Conservation (phyloP, 2,888 invertebrate genomes). For the Sacculina carcini region DNA sequence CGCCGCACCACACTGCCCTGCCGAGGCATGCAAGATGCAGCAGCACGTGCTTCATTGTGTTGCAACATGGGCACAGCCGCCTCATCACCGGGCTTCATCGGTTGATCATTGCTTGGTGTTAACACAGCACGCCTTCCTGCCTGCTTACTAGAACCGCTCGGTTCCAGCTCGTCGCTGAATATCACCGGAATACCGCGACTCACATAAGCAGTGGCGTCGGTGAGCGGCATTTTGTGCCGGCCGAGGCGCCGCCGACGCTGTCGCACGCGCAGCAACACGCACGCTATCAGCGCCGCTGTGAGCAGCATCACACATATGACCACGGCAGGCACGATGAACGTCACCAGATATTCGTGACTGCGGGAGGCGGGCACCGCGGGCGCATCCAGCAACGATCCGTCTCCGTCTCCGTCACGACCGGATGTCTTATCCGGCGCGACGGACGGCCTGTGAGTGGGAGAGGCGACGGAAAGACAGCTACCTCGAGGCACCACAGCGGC, state of each 20-base stretch:
- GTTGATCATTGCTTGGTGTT: no score
- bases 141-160: no score
- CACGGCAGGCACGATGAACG: conserved; percentile 64
- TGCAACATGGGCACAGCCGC: no score
- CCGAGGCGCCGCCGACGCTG: conserved; percentile 35
- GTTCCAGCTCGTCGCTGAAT: conserved; percentile 77
- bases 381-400: conserved; percentile 33
- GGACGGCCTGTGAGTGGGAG: conserved; percentile 16
- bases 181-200: conserved; percentile 61
- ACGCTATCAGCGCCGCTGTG: conserved; percentile 60
- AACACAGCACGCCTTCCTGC: no score
- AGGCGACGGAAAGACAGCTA: conserved; percentile 15
- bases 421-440: conserved; percentile 17
- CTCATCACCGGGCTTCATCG: no score
- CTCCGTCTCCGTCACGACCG: conserved; percentile 28
- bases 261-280: conserved; percentile 54
- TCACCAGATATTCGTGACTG: conserved; percentile 27
- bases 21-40: no score
- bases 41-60: no score
- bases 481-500: conserved; percentile 14
- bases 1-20: no score
- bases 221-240: conserved; percentile 53
- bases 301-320: conserved; percentile 58
- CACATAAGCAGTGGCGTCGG: conserved; percentile 34
- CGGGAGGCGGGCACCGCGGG: conserved; percentile 10